Evolutionary conservation across 2,888 invertebrate species (phyloP), one percentile per base, ranked within the genome.

Genomic region (Caradrina kadenii): DNA sequence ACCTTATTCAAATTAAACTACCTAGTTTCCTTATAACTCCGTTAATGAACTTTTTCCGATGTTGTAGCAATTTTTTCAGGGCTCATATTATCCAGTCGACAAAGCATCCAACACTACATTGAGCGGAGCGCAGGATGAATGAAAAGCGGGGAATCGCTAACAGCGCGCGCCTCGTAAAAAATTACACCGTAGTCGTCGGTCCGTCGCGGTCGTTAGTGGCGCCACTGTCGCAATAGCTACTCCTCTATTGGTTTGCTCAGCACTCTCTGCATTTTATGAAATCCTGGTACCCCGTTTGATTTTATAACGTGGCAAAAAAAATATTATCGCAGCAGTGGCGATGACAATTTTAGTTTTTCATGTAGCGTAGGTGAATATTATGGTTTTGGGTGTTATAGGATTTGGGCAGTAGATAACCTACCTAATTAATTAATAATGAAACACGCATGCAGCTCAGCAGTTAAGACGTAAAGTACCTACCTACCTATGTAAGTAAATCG

Each of bases 101-200:
- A 70, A 39, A 72, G 76, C 80, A 80, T 63, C 73, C 82, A 83
- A 61, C 82, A 73, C 82, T 82, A 83, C 66, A 63, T 42, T 54
- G 64, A 82, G 61, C 64, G 75, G 52, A 54, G 80, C 76, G 66
- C 66, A 80, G 82, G 71, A 91, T 93, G 93, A 93, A 93, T 93
- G 93, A 91, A 92, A 92, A 90, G 88, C 90, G 87, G 85, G 83
- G 85, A 88, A 86, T 79, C 79, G 83, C 85, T 75, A 86, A 81
- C 82, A 77, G 78, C 76, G 83, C 81, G 84, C 87, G 82, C 76
- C 84, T 84, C 88, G 89, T 89, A 90, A 89, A 89, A 87, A 89
- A 88, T 83, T 86, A 89, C 88, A 84, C 72, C 64, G 65, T 59
- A 56, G 79, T 73, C 73, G 83, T 58, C 76, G 64, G 61, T 78